phyloP scores from a whole-genome alignment of 2,888 invertebrate species.

The Drosophila tripunctata region DNA sequence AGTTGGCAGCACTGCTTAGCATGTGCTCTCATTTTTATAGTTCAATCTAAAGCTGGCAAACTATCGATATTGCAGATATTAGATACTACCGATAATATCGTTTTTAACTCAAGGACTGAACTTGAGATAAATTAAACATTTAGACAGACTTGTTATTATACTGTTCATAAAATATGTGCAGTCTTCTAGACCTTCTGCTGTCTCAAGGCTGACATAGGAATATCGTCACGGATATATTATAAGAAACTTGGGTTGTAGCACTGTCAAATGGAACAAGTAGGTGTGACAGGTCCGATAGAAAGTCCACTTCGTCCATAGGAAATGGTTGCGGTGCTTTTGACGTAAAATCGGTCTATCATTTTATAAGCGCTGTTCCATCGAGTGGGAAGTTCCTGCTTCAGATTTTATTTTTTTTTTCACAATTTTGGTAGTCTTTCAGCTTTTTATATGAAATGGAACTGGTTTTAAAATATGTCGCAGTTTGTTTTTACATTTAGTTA shows the following conservation, averaged over 20 bases:
- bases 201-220: neutral
- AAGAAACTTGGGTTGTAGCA: neutral
- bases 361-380: neutral
- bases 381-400: neutral
- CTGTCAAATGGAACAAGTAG: neutral
- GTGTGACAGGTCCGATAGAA: neutral
- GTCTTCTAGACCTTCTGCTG: neutral
- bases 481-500: too few species aligned
- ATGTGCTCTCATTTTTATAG: too few species aligned
- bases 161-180: neutral
- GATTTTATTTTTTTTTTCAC: neutral
- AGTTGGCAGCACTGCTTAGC: too few species aligned
- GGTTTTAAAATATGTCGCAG: too few species aligned
- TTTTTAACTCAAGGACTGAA: too few species aligned
- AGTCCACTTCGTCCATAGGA: neutral
- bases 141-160: neutral
- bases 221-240: neutral
- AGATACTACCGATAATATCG: too few species aligned
- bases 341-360: neutral
- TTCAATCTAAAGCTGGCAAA: too few species aligned
- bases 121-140: too few species aligned
- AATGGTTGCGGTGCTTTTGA: neutral
- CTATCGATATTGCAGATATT: too few species aligned
- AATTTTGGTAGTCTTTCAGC: too few species aligned
- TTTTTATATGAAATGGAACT: too few species aligned